Evolutionary conservation across 2,797 vertebrate species (phyloP).

Genomic region (Scolopax rusticola): DNA sequence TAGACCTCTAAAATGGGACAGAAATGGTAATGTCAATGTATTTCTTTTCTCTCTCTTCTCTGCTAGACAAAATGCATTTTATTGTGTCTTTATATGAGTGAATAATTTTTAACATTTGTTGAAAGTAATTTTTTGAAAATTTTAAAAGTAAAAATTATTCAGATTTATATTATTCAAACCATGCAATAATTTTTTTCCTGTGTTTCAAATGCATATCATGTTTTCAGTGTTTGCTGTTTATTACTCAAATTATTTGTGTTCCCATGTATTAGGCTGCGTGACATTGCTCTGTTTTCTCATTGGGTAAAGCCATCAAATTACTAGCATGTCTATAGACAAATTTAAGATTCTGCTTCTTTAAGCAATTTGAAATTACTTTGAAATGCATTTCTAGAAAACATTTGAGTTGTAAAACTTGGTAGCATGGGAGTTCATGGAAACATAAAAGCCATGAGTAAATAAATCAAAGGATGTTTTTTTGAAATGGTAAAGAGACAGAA

Average conservation of each 20-base stretch:
- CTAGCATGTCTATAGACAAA: neutral
- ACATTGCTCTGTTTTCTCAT: neutral
- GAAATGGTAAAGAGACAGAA: slow-evolving; percentile 6
- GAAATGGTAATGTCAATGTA: neutral
- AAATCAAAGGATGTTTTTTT: neutral
- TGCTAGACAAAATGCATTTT: neutral
- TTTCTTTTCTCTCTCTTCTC: neutral
- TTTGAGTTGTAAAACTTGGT: neutral
- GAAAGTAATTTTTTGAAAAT: neutral
- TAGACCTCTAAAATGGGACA: neutral
- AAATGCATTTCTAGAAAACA: slow-evolving; percentile 1
- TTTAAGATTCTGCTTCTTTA: neutral
- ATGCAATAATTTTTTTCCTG: neutral
- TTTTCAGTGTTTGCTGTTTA: neutral
- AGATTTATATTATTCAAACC: neutral
- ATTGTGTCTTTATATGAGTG: neutral
- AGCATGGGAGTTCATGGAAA: neutral
- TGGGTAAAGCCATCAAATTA: neutral
- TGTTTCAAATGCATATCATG: neutral
- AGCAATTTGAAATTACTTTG: slow-evolving; percentile 10
- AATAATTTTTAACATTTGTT: neutral
- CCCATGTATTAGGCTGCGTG: neutral
- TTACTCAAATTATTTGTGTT: neutral
- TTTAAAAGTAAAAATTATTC: neutral
- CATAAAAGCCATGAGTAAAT: neutral